phyloP scores from a whole-genome alignment of 2,113 vertebrate species.

The Fulica atra region DNA sequence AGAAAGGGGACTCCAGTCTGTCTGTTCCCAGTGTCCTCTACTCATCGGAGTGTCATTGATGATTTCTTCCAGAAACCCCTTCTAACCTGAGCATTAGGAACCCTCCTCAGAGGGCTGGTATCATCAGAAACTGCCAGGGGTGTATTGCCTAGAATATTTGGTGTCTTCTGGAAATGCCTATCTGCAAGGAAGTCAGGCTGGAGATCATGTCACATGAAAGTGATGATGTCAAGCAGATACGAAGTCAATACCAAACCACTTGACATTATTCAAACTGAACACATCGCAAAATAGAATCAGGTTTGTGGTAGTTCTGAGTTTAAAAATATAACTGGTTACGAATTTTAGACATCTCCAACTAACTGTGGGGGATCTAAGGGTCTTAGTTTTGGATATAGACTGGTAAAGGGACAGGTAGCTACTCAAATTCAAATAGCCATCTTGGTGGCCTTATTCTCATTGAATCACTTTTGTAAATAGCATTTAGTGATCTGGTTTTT shows the following conservation, averaged over 20 bases:
- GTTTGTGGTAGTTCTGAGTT: not conserved
- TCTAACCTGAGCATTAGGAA: not conserved
- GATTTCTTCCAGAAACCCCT: not conserved
- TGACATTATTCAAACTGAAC: not conserved
- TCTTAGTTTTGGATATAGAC: not conserved
- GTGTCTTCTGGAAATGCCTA: not conserved
- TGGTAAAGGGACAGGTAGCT: not conserved
- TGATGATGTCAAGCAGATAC: not conserved
- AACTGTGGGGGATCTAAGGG: not conserved
- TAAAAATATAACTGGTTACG: not conserved
- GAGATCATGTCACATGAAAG: not conserved
- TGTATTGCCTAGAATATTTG: not conserved
- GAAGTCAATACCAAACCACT: not conserved
- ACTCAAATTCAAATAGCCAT: not conserved
- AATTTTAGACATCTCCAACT: not conserved
- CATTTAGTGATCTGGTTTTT: not conserved
- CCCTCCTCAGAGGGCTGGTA: not conserved
- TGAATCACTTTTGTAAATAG: not conserved
- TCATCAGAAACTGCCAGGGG: rapidly evolving
- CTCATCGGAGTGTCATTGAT: not conserved
- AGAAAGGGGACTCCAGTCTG: not conserved
- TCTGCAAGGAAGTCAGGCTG: not conserved
- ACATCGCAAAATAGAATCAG: not conserved
- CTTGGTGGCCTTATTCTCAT: not conserved
- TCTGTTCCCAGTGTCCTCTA: not conserved